Conservation (phyloP, 2,113 vertebrate genomes). For the Erinaceus europaeus region DNA sequence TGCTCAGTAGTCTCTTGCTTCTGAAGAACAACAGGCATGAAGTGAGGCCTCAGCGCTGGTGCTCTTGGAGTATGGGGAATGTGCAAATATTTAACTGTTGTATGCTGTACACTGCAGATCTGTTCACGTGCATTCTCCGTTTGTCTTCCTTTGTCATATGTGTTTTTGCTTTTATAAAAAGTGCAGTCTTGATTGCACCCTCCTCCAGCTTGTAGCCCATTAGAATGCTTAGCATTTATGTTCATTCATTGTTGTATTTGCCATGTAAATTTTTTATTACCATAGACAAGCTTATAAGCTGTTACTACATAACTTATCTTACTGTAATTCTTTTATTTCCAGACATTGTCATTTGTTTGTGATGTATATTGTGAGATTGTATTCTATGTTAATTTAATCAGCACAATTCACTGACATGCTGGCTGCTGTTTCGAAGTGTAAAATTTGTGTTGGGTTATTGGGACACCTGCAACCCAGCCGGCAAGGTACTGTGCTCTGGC, state of each 20-base stretch:
- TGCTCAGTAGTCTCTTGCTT: conserved; percentile 83
- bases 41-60: conserved; percentile 82
- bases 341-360: conserved; percentile 93
- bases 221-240: conserved; percentile 88
- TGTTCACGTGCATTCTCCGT: conserved; percentile 85
- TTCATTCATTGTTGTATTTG: conserved; percentile 89
- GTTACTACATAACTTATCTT: conserved; percentile 94
- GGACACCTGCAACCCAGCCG: conserved; percentile 87
- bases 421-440: conserved; percentile 94
- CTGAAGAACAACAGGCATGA: conserved; percentile 81
- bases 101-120: conserved; percentile 87
- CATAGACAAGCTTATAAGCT: conserved; percentile 91
- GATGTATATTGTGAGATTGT: conserved; percentile 99
- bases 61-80: conserved; percentile 89
- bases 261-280: conserved; percentile 89
- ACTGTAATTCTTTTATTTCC: conserved; percentile 93
- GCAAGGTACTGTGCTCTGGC: conserved; percentile 95
- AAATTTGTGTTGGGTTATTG: conserved; percentile 88
- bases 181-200: conserved; percentile 77
- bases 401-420: conserved; percentile 99
- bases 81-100: conserved; percentile 95
- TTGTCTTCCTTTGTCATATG: conserved; percentile 86
- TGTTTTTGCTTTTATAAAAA: conserved; percentile 85
- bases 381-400: conserved; percentile 99
- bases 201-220: conserved; percentile 86